Evolutionary conservation across 2,797 vertebrate species (phyloP).

Genomic region (Pangasius krempfi): DNA sequence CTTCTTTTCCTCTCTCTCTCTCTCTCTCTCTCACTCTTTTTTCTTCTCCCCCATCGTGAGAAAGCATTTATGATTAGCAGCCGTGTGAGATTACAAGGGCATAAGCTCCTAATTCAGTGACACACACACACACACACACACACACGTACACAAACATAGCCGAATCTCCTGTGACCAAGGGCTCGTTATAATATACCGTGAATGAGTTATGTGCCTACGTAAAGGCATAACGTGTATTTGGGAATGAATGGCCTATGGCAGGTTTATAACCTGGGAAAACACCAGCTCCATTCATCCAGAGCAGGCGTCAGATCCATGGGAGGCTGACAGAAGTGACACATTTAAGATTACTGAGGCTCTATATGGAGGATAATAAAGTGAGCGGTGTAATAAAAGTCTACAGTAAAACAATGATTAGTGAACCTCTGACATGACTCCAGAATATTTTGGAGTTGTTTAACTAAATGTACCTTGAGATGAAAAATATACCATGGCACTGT

Average conservation of each 20-base stretch:
- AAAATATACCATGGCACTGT: too few species aligned
- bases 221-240: not conserved
- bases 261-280: constrained; percentile 47
- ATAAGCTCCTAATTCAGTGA: not conserved
- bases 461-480: not conserved
- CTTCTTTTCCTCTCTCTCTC: not conserved
- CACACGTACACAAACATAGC: constrained; percentile 8
- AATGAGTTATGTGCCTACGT: constrained; percentile 11
- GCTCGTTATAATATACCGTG: not conserved
- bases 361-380: not conserved
- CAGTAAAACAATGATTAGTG: constrained; percentile 6
- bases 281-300: constrained; percentile 31
- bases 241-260: constrained; percentile 11
- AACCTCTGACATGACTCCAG: not conserved
- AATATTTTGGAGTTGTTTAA: not conserved
- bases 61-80: constrained; percentile 61
- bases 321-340: constrained; percentile 3
- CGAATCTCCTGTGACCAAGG: constrained; percentile 4
- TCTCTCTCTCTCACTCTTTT: too few species aligned
- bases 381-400: constrained; percentile 2
- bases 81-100: constrained; percentile 16
- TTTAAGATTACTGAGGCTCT: constrained; percentile 9
- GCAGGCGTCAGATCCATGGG: constrained; percentile 7
- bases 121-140: constrained; percentile 24
- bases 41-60: constrained; percentile 39